phyloP scores from a whole-genome alignment of 2,888 invertebrate species.

The Brachypalpus laphriformis region DNA sequence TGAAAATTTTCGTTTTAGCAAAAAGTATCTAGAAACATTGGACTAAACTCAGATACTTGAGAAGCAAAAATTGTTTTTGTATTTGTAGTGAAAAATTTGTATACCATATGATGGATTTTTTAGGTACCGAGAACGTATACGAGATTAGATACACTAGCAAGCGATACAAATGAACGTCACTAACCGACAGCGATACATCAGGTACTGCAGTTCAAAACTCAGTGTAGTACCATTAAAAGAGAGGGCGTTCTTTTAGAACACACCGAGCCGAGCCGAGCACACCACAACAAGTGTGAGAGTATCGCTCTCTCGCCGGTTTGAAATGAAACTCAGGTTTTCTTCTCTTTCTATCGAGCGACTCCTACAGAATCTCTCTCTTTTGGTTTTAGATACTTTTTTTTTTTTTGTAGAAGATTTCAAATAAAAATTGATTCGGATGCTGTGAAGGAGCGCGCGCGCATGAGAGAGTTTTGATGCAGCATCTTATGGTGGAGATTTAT shows the following conservation, averaged over 20 bases:
- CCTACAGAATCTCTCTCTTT: slow-evolving; percentile 45
- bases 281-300: slow-evolving; percentile 60
- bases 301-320: slow-evolving; percentile 13
- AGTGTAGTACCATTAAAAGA: slow-evolving; percentile 69
- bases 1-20: slow-evolving; percentile 21
- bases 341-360: slow-evolving; percentile 40
- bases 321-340: slow-evolving; percentile 23
- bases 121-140: slow-evolving; percentile 54
- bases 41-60: background rate
- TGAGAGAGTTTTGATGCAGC: slow-evolving; percentile 53
- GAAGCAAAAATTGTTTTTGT: slow-evolving; percentile 10
- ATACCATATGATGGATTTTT: slow-evolving; percentile 34
- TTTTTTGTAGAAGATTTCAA: slow-evolving; percentile 25
- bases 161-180: slow-evolving; percentile 47
- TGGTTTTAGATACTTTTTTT: slow-evolving; percentile 49
- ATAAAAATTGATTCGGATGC: slow-evolving; percentile 55
- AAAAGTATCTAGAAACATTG: slow-evolving; percentile 56
- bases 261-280: background rate
- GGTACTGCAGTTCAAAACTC: slow-evolving; percentile 60
- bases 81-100: slow-evolving; percentile 2
- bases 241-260: slow-evolving; percentile 68
- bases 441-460: slow-evolving; percentile 52
- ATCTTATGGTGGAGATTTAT: slow-evolving; percentile 54
- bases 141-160: slow-evolving; percentile 5
- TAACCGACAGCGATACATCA: slow-evolving; percentile 65